Conservation (phyloP, 30 jellyfish, hydroid and myxozoan species). For the Cassiopea andromeda region DNA sequence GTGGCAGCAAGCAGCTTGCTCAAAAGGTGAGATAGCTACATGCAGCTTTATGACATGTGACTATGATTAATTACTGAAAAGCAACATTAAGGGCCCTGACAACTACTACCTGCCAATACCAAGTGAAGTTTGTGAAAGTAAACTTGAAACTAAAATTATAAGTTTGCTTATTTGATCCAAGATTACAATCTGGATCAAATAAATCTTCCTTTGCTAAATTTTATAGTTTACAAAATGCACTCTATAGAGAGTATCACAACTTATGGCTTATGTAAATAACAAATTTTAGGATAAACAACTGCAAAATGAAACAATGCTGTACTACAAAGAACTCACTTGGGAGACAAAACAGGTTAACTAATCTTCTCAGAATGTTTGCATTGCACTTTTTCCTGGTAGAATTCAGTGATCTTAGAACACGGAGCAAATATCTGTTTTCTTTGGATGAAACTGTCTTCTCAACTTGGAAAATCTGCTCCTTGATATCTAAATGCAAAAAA, state of each 20-base stretch:
- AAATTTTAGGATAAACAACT: neutral
- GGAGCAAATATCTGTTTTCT: conserved; percentile 82
- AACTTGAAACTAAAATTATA: too few species aligned
- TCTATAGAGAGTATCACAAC: neutral
- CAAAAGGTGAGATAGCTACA: too few species aligned
- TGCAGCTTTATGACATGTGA: too few species aligned
- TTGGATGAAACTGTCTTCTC: conserved; percentile 85
- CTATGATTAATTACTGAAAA: too few species aligned
- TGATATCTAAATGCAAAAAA: conserved; percentile 56
- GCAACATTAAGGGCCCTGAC: too few species aligned
- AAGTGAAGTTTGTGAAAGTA: too few species aligned
- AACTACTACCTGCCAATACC: too few species aligned
- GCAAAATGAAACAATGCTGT: neutral
- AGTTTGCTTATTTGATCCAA: too few species aligned
- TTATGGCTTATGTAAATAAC: neutral
- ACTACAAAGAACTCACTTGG: conserved; percentile 57
- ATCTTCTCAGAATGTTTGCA: conserved; percentile 64
- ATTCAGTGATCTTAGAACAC: conserved; percentile 84
- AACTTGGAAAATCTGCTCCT: conserved; percentile 88
- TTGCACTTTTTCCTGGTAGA: conserved; percentile 88
- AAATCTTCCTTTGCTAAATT: too few species aligned
- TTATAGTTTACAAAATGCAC: too few species aligned
- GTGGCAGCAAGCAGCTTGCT: too few species aligned
- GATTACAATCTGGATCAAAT: too few species aligned
- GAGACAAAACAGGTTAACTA: conserved; percentile 58